phyloP scores from a whole-genome alignment of 2,113 vertebrate species.

The Gasterosteus nipponicus region DNA sequence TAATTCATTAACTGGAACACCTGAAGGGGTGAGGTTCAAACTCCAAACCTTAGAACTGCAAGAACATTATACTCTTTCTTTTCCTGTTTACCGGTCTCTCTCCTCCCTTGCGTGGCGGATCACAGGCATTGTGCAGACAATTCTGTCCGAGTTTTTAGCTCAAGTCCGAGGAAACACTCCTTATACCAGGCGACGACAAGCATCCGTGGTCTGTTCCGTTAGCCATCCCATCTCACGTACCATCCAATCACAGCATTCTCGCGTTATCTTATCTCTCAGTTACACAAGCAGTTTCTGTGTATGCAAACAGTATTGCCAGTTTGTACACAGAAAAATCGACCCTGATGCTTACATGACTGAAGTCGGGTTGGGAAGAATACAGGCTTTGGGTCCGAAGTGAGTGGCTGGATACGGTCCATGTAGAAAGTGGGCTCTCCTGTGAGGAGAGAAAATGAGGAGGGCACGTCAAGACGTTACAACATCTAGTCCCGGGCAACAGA shows the following conservation, averaged over 20 bases:
- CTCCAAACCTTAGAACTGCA: slow-evolving; percentile 41
- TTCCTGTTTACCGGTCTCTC: slow-evolving; percentile 54
- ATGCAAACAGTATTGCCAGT: slow-evolving; percentile 45
- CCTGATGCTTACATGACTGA: slow-evolving; percentile 83
- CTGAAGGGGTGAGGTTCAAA: slow-evolving; percentile 49
- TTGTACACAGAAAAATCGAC: slow-evolving; percentile 34
- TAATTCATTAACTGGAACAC: slow-evolving; percentile 44
- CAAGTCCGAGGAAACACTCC: slow-evolving; percentile 8
- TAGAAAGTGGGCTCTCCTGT: slow-evolving; percentile 84
- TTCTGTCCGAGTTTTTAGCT: slow-evolving; percentile 14
- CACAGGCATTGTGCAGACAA: slow-evolving; percentile 57
- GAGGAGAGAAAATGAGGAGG: slow-evolving; percentile 28
- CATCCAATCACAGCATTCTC: slow-evolving; percentile 62
- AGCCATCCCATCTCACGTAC: slow-evolving; percentile 28
- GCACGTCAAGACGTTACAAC: slow-evolving; percentile 34
- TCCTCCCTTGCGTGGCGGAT: slow-evolving; percentile 26
- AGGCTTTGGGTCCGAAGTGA: slow-evolving; percentile 87
- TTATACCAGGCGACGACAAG: slow-evolving; percentile 21
- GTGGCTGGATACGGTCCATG: slow-evolving; percentile 86
- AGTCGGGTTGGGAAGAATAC: slow-evolving; percentile 85
- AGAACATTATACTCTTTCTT: background rate
- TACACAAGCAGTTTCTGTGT: slow-evolving; percentile 53
- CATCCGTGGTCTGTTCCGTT: slow-evolving; percentile 14
- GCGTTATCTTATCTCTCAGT: slow-evolving; percentile 68
- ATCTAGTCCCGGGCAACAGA: slow-evolving; percentile 52